phyloP scores from a whole-genome alignment of 1,140 invertebrate species.

The Euborellia annulipes region DNA sequence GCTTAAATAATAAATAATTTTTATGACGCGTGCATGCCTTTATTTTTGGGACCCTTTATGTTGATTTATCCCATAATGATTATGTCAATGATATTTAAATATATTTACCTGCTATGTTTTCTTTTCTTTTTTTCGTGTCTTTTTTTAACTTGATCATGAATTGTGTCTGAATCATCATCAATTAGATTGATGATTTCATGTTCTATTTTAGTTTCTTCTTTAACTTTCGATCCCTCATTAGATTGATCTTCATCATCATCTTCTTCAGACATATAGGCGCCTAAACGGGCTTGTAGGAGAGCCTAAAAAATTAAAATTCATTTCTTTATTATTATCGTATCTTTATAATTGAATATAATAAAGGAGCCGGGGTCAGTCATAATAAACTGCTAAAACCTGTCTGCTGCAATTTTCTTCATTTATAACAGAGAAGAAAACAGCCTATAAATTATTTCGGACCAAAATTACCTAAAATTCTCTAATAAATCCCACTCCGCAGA shows the following conservation, averaged over 20 bases:
- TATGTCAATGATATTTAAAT: too few relatives aligned
- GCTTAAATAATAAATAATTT: too few relatives aligned
- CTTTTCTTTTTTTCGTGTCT: slow-evolving; percentile 7
- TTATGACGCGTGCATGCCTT: too few relatives aligned
- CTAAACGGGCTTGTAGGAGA: slow-evolving; percentile 38
- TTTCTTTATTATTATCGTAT: slow-evolving; percentile 1
- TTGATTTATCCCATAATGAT: too few relatives aligned
- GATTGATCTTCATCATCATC: slow-evolving; percentile 9
- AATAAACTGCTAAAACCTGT: too few relatives aligned
- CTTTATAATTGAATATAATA: slow-evolving; percentile 1
- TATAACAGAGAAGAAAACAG: too few relatives aligned
- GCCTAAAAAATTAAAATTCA: slow-evolving; percentile 23
- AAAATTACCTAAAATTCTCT: too few relatives aligned
- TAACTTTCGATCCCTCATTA: slow-evolving; percentile 1
- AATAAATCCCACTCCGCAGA: too few relatives aligned
- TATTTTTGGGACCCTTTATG: too few relatives aligned
- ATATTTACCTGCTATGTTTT: slow-evolving; percentile 8
- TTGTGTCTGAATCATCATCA: slow-evolving; percentile 17
- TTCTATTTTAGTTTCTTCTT: slow-evolving; percentile 10
- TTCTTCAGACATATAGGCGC: slow-evolving; percentile 24
- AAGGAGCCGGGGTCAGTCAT: too few relatives aligned
- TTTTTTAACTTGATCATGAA: neutral
- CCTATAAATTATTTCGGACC: too few relatives aligned
- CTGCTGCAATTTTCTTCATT: too few relatives aligned
- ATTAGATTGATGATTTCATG: slow-evolving; percentile 20